Conservation (phyloP, 1,140 invertebrate genomes). For the Orchestia grillus region DNA sequence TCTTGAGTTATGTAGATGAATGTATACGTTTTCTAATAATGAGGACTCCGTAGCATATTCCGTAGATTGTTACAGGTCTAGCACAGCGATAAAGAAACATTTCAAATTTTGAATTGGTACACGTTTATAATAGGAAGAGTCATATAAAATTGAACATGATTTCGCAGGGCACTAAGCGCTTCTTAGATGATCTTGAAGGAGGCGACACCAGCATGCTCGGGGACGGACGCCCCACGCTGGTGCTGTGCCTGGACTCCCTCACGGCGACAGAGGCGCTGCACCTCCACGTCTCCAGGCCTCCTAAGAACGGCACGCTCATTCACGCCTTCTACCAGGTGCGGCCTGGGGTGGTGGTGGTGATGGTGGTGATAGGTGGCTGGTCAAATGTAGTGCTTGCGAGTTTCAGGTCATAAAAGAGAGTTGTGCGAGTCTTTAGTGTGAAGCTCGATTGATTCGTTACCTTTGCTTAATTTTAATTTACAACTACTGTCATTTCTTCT, state of each 20-base stretch:
- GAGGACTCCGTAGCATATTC: no score
- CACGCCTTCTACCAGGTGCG: slow-evolving; percentile 43
- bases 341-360: background rate
- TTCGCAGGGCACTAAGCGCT: slow-evolving; percentile 81
- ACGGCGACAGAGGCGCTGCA: slow-evolving; percentile 78
- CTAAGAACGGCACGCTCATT: slow-evolving; percentile 82
- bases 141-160: background rate
- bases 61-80: no score
- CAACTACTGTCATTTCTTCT: no score
- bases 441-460: background rate
- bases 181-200: slow-evolving; percentile 71
- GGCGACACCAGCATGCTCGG: slow-evolving; percentile 63
- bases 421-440: background rate
- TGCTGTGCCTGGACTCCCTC: slow-evolving; percentile 90
- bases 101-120: no score
- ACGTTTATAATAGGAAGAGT: no score
- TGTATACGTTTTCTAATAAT: no score
- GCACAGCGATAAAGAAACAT: no score
- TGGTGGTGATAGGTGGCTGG: background rate
- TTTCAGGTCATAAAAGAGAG: background rate
- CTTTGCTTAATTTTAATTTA: no score
- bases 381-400: background rate
- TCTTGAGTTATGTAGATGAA: no score
- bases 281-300: slow-evolving; percentile 96
- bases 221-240: slow-evolving; percentile 78